Conservation (phyloP, 2,113 vertebrate genomes). For the Gadus macrocephalus region DNA sequence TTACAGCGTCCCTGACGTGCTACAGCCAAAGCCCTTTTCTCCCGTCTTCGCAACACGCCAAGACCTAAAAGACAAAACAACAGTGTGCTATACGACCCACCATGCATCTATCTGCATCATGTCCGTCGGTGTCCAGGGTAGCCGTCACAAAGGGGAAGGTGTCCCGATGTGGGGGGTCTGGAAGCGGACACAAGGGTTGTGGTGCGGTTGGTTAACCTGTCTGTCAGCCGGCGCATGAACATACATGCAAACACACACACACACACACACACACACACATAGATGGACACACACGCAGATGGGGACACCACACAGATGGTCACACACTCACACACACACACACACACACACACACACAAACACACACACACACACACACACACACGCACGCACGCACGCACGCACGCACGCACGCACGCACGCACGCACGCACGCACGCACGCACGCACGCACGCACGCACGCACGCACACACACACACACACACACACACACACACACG, state of each 20-base stretch:
- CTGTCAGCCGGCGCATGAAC: constrained; percentile 63
- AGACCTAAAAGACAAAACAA: constrained; percentile 38
- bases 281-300: not conserved
- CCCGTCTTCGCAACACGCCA: constrained; percentile 43
- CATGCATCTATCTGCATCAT: not conserved
- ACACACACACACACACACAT: constrained; percentile 37
- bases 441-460: too few relatives aligned
- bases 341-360: not conserved
- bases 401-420: not conserved
- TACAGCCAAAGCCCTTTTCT: constrained; percentile 34
- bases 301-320: too few relatives aligned
- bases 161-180: not conserved
- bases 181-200: constrained; percentile 43
- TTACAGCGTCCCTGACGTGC: constrained; percentile 48
- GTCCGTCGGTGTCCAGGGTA: constrained; percentile 17
- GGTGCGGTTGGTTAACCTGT: constrained; percentile 67
- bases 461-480: too few relatives aligned
- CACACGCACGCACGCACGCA: not conserved
- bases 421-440: too few relatives aligned
- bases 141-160: not conserved
- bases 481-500: too few relatives aligned
- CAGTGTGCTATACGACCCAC: too few relatives aligned
- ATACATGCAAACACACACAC: not conserved
- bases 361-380: not conserved
- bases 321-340: not conserved